Percentiles rank a stretch among this genome's conserved stretches.
Evolutionary conservation across 2,888 invertebrate species (phyloP).

Genomic region (Fragum sueziense): DNA sequence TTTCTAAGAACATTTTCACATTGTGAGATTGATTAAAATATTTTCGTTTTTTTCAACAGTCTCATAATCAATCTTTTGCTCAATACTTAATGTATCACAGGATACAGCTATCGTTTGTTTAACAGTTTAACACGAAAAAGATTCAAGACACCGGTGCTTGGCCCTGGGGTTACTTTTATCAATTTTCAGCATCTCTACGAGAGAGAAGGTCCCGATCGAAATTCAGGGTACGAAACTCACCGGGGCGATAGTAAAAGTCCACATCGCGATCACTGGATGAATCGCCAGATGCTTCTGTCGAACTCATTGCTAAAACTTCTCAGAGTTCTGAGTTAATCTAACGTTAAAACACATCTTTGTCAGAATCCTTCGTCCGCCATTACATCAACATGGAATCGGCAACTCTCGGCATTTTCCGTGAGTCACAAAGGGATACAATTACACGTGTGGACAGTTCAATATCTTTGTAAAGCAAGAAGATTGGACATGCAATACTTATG

Average conservation of each 20-base stretch:
- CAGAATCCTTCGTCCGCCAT: conserved; percentile 75
- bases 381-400: conserved; percentile 74
- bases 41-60: no score
- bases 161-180: conserved; percentile 48
- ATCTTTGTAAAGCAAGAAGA: not conserved
- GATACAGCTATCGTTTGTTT: no score
- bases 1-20: no score
- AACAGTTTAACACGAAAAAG: no score
- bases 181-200: conserved; percentile 47
- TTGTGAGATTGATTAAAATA: no score
- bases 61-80: no score
- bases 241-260: conserved; percentile 77
- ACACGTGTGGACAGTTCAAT: not conserved
- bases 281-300: conserved; percentile 74
- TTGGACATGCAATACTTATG: not conserved
- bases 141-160: conserved; percentile 61
- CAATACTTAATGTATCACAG: no score
- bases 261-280: conserved; percentile 76
- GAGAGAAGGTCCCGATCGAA: conserved; percentile 25
- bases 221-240: conserved; percentile 47
- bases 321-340: conserved; percentile 59
- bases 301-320: conserved; percentile 72
- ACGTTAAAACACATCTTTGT: conserved; percentile 67
- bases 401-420: conserved; percentile 70
- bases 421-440: conserved; percentile 6